These are phyloP conservation scores for Archips crataeganus DNA, from an alignment of 2,888 invertebrate species.

Conservation along the genomic window DNA sequence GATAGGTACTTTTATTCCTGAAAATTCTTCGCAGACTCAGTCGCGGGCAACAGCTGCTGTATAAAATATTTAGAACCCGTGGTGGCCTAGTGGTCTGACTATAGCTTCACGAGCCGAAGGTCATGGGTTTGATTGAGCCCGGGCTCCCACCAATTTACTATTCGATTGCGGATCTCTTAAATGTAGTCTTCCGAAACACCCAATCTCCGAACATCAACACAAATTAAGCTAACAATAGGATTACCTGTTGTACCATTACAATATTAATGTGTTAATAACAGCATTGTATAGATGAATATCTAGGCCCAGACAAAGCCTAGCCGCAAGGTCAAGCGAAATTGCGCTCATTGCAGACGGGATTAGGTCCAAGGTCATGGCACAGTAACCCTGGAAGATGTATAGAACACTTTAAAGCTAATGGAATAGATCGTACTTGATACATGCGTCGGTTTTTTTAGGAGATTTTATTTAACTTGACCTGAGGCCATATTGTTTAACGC, in stretches of 20 bases:
- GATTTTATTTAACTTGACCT: too few species aligned
- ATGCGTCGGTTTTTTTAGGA: too few species aligned
- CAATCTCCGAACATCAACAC: slow-evolving; percentile 16
- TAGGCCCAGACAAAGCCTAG: slow-evolving; percentile 19
- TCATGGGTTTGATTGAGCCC: too few species aligned
- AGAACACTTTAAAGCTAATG: background rate
- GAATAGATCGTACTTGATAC: too few species aligned
- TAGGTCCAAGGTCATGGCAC: slow-evolving; percentile 22
- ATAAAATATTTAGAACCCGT: too few species aligned
- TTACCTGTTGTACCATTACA: slow-evolving; percentile 22
- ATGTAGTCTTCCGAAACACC: background rate
- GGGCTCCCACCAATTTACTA: too few species aligned
- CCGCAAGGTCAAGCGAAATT: slow-evolving; percentile 31
- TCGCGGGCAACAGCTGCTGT: too few species aligned
- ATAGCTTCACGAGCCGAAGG: too few species aligned
- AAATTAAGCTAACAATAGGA: slow-evolving; percentile 23
- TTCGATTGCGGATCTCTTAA: background rate
- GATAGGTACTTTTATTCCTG: too few species aligned
- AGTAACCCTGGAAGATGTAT: background rate
- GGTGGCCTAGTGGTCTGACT: too few species aligned
- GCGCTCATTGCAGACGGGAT: slow-evolving; percentile 27
- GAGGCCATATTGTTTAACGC: too few species aligned
- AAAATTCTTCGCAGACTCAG: too few species aligned
- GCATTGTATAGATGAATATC: slow-evolving; percentile 34
- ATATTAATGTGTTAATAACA: slow-evolving; percentile 28